Evolutionary conservation across 2,113 vertebrate genomes (phyloP).

Genomic region (Platichthys stellatus): DNA sequence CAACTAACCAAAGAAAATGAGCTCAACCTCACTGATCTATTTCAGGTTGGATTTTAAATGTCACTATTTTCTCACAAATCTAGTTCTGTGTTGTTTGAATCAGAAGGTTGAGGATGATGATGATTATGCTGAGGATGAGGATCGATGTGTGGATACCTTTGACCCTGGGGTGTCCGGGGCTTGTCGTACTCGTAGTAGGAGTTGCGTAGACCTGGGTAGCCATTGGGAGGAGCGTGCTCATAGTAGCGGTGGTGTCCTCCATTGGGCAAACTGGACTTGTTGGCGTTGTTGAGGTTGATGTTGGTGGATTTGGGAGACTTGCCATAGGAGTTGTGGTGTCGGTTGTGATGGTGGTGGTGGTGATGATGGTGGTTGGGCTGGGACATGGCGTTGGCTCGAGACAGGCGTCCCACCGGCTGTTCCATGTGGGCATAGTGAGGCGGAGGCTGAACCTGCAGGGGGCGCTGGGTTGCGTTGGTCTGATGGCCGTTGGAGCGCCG

Average conservation of each 20-base stretch:
- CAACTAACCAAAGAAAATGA: too few relatives aligned
- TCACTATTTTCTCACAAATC: too few relatives aligned
- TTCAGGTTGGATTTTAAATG: too few relatives aligned
- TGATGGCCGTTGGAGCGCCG: conserved; percentile 91
- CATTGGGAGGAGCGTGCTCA: conserved; percentile 87
- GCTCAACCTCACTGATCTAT: too few relatives aligned
- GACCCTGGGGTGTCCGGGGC: conserved; percentile 86
- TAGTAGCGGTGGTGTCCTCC: conserved; percentile 88
- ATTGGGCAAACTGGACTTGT: conserved; percentile 91
- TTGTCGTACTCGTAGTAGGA: conserved; percentile 87
- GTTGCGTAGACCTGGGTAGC: conserved; percentile 80
- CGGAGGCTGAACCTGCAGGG: conserved; percentile 95
- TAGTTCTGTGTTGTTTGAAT: too few relatives aligned
- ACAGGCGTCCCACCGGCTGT: conserved; percentile 87
- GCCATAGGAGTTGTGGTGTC: conserved; percentile 89
- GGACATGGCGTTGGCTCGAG: conserved; percentile 90
- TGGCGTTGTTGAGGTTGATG: conserved; percentile 99
- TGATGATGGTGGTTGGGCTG: conserved; percentile 91
- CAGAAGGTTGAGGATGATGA: too few relatives aligned
- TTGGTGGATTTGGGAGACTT: conserved; percentile 97
- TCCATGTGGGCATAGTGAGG: conserved; percentile 91
- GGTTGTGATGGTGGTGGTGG: conserved; percentile 89
- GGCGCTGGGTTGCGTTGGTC: conserved; percentile 96
- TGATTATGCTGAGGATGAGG: background rate
- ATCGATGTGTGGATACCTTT: conserved; percentile 85